Base-by-base conservation (phyloP, 2,113 vertebrate genomes). In the Trachemys scripta region DNA sequence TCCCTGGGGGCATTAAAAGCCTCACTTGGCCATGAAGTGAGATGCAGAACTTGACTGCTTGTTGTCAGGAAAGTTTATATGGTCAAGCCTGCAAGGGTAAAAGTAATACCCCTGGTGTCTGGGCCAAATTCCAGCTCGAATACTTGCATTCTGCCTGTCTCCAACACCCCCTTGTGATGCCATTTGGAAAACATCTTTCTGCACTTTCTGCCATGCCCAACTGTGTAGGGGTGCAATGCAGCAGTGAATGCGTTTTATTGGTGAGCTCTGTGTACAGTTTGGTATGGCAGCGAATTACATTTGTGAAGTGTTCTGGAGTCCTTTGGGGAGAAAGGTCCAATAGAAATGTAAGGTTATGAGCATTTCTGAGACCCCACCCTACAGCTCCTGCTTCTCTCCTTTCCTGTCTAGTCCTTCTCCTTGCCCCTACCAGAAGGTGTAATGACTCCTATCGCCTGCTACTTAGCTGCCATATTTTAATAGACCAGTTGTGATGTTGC, bases 221-320 rank as follows among this genome's bases (percentile, higher is more conserved):
- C 57, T 90, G n/a, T 31, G 50, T 24, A 47, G 8, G 50, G 11
- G 11, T 72, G 72, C 31, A 22, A 56, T 80, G 69, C 59, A 84
- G 82, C 75, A 31, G 47, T 45, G 82, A 91, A 49, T 87, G 81
- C 91, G 87, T 80, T 80, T 89, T 79, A 92, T 87, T 82, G 87
- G 62, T 59, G 85, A 75, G 24, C 54, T 76, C 72, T 90, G 81
- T 84, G 82, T 84, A 90, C 65, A 75, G 79, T 87, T 82, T 92
- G 84, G 59, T 92, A 82, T 76, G 50, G 72, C 84, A 87, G 53
- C 59, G 57, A 92, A 87, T 92, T 92, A 92, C 76, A 50, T 47
- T 53, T 82, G 53, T 87, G 51, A 92, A 87, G 87, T 87, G 45
- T 45, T 82, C 79, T 76, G 90, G 79, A 87, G 76, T 87, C 81